Percentiles rank a stretch among this genome's conserved stretches.
These are phyloP conservation scores for Hylaea fasciaria DNA, from an alignment of 2,888 invertebrate species.

Conservation along the genomic window DNA sequence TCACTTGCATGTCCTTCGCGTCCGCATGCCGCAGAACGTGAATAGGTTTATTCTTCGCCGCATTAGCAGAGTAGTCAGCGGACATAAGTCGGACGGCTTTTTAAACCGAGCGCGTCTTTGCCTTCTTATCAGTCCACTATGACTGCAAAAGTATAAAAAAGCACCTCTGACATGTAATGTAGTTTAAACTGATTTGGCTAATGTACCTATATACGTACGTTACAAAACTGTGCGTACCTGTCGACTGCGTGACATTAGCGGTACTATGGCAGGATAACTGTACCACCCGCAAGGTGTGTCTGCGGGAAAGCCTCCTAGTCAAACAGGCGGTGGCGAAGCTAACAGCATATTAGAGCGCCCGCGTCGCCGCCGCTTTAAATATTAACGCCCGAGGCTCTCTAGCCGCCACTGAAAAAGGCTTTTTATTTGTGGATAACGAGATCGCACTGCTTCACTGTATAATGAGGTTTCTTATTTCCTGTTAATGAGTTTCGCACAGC, in stretches of 20 bases:
- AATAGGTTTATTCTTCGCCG: constrained; percentile 38
- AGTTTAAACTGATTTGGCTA: no score
- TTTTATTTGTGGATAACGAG: constrained; percentile 77
- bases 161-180: no score
- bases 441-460: constrained; percentile 62
- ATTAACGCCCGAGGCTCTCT: constrained; percentile 65
- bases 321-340: constrained; percentile 62
- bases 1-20: constrained; percentile 54
- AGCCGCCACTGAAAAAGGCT: constrained; percentile 63
- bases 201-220: no score
- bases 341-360: constrained; percentile 76
- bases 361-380: constrained; percentile 72
- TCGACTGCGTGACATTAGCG: constrained; percentile 1
- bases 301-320: constrained; percentile 45
- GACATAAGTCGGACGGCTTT: not conserved
- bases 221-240: no score
- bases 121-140: no score
- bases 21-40: constrained; percentile 34
- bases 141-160: no score
- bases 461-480: constrained; percentile 71
- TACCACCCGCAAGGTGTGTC: constrained; percentile 19
- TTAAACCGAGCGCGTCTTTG: no score
- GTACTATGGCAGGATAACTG: constrained; percentile 3
- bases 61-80: constrained; percentile 21
- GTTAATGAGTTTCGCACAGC: constrained; percentile 68